Evolutionary conservation across 2,888 invertebrate species (phyloP), one percentile per base, ranked within the genome.

Genomic region (Dynastes maya): DNA sequence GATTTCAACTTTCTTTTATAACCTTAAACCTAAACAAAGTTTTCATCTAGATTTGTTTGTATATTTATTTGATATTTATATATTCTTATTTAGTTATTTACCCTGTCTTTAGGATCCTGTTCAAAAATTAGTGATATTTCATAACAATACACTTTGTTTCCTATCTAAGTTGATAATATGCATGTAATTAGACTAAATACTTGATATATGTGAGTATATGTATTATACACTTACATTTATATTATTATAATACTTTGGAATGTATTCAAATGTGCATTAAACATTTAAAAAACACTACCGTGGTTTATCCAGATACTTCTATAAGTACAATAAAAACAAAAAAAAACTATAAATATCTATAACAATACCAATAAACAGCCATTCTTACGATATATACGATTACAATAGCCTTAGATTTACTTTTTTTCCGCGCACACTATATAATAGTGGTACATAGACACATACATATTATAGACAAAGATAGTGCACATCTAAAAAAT

Each of bases 251-350:
- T 53, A 70, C 68, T n/a, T 37, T 71, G 71, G 71, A 71, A 71
- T 71, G 71, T 71, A 37, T 71, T 71, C 37, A 55, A 68, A 58
- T 71, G 71, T 71, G 71, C 71, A 71, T 53, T n/a, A 71, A 71
- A 71, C 71, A 55, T 71, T 58, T 71, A 71, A 58, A 70, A 58
- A 71, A 53, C 32, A 70, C 13, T 11, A 58, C 71, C 71, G 37
- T 37, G 37, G 16, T 9, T 8, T 71, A 71, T 71, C 37, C 71
- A 71, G 71, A 71, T 71, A 16, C 55, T 71, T 58, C 22, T n/a
- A 55, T 58, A 71, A 71, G 37, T 32, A 37, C 16, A 71, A 58
- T 16, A 37, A 22, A 22, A 22, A 22, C 22, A 22, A 22, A 22
- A 22, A 22, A 22, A 22, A 71, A 71, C 32, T n/a, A 55, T 37